A percentile compares a stretch with the other conserved stretches of the same genome.
These are phyloP conservation scores for Podabrus alpinus DNA, from an alignment of 2,888 invertebrate species.

Conservation along the genomic window DNA sequence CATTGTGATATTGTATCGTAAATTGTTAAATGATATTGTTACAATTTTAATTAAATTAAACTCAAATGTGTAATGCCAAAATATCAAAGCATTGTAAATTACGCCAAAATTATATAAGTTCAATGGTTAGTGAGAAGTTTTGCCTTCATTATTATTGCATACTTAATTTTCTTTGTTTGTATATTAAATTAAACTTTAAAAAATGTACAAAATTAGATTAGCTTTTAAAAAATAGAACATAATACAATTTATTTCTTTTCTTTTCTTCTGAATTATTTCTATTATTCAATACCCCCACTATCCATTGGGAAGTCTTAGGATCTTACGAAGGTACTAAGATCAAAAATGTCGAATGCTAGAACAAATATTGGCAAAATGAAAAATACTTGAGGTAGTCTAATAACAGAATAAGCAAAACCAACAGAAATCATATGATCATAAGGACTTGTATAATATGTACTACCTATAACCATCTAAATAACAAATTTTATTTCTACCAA, in stretches of 20 bases:
- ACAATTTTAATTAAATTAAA: slow-evolving; percentile 28
- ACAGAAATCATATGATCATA: too few relatives aligned
- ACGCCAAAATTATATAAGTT: slow-evolving; percentile 31
- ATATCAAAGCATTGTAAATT: slow-evolving; percentile 25
- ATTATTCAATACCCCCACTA: too few relatives aligned
- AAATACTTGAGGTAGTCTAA: too few relatives aligned
- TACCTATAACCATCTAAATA: too few relatives aligned
- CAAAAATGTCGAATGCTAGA: too few relatives aligned
- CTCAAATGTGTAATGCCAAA: slow-evolving; percentile 31
- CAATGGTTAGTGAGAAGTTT: slow-evolving; percentile 31
- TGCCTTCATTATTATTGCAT: slow-evolving; percentile 28
- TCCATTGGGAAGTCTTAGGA: too few relatives aligned
- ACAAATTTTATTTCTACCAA: too few relatives aligned
- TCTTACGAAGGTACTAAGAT: too few relatives aligned
- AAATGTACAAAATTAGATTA: slow-evolving; percentile 23
- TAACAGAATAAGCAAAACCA: too few relatives aligned
- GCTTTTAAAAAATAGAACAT: slow-evolving; percentile 30
- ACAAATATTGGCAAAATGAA: too few relatives aligned
- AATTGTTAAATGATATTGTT: slow-evolving; percentile 30
- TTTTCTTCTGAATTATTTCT: background rate
- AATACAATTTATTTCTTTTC: slow-evolving; percentile 13
- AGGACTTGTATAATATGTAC: too few relatives aligned
- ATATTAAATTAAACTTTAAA: slow-evolving; percentile 24
- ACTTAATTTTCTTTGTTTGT: slow-evolving; percentile 25
- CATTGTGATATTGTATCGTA: slow-evolving; percentile 31